A percentile compares a stretch with the other conserved stretches of the same genome.
Evolutionary conservation across 2,113 vertebrate genomes (phyloP).

Genomic region (Tupaia tana): DNA sequence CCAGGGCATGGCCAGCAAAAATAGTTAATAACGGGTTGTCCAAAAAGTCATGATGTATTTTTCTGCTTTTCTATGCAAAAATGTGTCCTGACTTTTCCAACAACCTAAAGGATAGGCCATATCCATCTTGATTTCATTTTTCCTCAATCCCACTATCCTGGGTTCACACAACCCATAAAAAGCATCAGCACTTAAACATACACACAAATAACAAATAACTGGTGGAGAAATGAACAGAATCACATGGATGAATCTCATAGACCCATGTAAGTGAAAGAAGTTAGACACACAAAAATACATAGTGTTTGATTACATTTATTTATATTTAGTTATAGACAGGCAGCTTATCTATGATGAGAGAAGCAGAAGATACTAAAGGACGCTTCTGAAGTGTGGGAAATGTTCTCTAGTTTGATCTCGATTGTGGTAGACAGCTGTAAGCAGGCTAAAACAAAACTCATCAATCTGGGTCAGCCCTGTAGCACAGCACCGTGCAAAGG

Average conservation of each 20-base stretch:
- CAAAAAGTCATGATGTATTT: too few species aligned
- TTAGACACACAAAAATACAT: background rate
- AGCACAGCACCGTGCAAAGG: too few species aligned
- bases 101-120: too few species aligned
- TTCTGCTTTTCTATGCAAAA: too few species aligned
- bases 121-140: background rate
- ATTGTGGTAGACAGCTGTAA: background rate
- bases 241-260: background rate
- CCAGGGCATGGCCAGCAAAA: too few species aligned
- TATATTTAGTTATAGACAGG: background rate
- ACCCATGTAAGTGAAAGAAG: background rate
- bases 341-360: background rate
- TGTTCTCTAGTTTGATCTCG: background rate
- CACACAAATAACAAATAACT: background rate
- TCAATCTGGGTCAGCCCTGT: too few species aligned
- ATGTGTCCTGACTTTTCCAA: too few species aligned
- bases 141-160: background rate
- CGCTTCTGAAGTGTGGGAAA: background rate
- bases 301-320: constrained; percentile 10
- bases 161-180: background rate
- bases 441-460: background rate
- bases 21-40: too few species aligned
- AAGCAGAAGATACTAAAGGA: background rate
- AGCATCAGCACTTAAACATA: background rate
- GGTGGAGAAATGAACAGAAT: background rate